Evolutionary conservation across 2,888 invertebrate genomes (phyloP), one percentile per base, ranked within the genome.

Genomic region (Ligdia adustata): DNA sequence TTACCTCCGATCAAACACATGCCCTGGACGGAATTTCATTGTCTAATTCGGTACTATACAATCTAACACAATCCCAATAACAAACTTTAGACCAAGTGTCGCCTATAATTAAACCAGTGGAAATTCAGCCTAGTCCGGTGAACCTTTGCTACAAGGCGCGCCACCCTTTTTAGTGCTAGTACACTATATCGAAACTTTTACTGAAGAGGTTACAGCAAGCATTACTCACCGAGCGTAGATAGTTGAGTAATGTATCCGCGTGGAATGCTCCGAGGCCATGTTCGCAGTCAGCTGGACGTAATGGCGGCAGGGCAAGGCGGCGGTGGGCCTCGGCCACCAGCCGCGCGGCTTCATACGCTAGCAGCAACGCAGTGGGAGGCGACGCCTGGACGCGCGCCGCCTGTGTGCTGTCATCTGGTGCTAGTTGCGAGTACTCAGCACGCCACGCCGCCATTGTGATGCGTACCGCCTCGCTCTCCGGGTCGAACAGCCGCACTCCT

Each of bases 191-290:
- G n/a, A n/a, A n/a, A n/a, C n/a, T n/a, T n/a, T n/a, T n/a, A n/a
- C n/a, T n/a, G n/a, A n/a, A n/a, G n/a, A n/a, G n/a, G n/a, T n/a
- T n/a, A n/a, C n/a, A n/a, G n/a, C n/a, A n/a, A n/a, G n/a, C n/a
- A n/a, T n/a, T n/a, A 54, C 69, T 61, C 20, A 72, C 82, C 53
- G 86, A 84, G 48, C 86, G 82, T 38, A 88, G 52, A 53, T 82
- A 86, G 69, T 88, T 88, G 32, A 88, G 78, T 52, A 88, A 66
- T 4, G 88, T 82, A 64, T 84, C 85, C 1, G 87, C 86, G 60
- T 88, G 85, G 66, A 84, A 80, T 43, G 81, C 78, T 22, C 76
- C 79, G 16, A 53, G 52, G 33, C 83, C 84, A 20, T 12, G 9
- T 2, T 34, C 56, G 65, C 86, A 85, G 58, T 68, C 65, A 31